Evolutionary conservation across 2,797 vertebrate genomes (phyloP).

Genomic region (Manis crassicaudata): DNA sequence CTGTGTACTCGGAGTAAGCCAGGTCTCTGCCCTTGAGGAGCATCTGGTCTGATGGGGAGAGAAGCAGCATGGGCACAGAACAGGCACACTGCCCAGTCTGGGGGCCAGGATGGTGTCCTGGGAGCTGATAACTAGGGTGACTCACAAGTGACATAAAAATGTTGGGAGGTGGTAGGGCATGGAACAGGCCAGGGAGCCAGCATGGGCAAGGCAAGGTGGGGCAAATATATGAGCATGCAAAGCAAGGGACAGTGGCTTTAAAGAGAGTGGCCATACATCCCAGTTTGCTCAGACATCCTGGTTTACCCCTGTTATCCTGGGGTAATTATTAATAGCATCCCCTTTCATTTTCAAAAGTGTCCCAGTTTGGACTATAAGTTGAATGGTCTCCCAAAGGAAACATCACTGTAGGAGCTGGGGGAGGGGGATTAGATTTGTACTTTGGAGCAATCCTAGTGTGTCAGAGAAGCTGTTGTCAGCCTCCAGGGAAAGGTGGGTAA

Average conservation of each 20-base stretch:
- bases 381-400: background rate
- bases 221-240: background rate
- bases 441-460: background rate
- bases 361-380: background rate
- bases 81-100: accelerated
- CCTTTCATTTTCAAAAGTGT: background rate
- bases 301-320: background rate
- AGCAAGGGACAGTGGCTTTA: background rate
- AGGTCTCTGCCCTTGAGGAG: background rate
- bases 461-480: background rate
- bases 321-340: background rate
- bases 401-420: no score
- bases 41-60: background rate
- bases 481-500: background rate
- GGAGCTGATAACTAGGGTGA: background rate
- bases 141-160: accelerated
- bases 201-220: background rate
- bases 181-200: background rate
- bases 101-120: background rate
- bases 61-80: background rate
- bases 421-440: background rate
- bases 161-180: no score
- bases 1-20: background rate
- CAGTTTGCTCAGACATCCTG: background rate
- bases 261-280: no score